phyloP scores from a whole-genome alignment of 2,797 vertebrate genomes.

The Alectoris magna region DNA sequence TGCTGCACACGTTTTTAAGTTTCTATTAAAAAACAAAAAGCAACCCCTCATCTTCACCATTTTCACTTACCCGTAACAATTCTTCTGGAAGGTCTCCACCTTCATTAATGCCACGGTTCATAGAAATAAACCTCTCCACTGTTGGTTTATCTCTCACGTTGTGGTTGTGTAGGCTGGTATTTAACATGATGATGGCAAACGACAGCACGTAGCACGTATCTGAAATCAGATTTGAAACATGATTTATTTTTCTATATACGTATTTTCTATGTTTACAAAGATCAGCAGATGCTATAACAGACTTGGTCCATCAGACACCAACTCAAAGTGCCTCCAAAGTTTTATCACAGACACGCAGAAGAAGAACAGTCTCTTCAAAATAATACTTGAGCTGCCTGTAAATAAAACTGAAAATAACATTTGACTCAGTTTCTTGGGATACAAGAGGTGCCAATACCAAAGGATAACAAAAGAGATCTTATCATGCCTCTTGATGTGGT shows the following conservation, averaged over 20 bases:
- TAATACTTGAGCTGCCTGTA: not conserved
- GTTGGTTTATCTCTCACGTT: slow-evolving; percentile 96
- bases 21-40: not conserved
- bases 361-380: not conserved
- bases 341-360: not conserved
- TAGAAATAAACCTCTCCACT: slow-evolving; percentile 95
- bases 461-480: not conserved
- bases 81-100: slow-evolving; percentile 97
- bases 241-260: not conserved
- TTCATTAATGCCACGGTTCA: slow-evolving; percentile 98
- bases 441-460: not conserved
- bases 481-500: not conserved
- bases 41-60: not conserved
- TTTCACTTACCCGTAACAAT: slow-evolving; percentile 89
- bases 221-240: slow-evolving; percentile 66
- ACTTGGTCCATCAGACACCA: not conserved
- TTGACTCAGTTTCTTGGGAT: not conserved
- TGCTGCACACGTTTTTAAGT: not conserved
- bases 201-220: slow-evolving; percentile 98
- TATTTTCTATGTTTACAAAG: not conserved
- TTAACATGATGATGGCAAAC: slow-evolving; percentile 98
- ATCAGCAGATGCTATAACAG: not conserved
- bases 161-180: slow-evolving; percentile 98
- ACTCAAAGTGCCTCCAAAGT: not conserved
- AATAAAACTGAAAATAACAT: not conserved